Evolutionary conservation across 2,797 vertebrate genomes (phyloP).

Genomic region (Alectoris magna): DNA sequence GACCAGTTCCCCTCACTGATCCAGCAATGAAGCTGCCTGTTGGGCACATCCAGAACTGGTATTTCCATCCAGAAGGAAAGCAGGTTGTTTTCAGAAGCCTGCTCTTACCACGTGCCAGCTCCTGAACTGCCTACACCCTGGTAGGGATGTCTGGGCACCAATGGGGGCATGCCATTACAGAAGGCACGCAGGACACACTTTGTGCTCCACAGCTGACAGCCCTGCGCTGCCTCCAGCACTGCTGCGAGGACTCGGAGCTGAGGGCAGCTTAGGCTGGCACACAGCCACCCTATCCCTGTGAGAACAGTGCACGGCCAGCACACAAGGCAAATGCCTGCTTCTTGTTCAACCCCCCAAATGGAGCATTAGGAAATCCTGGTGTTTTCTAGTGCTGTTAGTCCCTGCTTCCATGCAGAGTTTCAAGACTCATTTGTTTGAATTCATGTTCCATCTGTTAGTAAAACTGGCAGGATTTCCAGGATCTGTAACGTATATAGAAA

Average conservation of each 20-base stretch:
- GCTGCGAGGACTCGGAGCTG: not conserved
- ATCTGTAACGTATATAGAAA: not conserved
- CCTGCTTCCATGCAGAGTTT: not conserved
- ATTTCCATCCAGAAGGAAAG: not conserved
- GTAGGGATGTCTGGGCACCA: not conserved
- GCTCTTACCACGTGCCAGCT: not conserved
- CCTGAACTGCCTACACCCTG: not conserved
- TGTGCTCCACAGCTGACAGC: not conserved
- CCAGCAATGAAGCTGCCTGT: not conserved
- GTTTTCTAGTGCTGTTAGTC: not conserved
- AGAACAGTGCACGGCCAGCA: not conserved
- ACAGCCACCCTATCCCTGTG: not conserved
- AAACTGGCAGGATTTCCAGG: not conserved
- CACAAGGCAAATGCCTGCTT: not conserved
- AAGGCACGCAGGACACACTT: not conserved
- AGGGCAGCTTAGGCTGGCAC: not conserved
- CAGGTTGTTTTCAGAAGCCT: not conserved
- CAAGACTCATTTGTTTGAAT: not conserved
- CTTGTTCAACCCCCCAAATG: accelerated
- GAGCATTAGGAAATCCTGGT: not conserved
- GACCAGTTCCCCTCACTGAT: accelerated
- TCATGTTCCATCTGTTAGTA: not conserved
- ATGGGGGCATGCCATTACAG: accelerated
- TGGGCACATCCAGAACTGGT: not conserved
- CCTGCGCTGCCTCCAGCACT: not conserved